These are phyloP conservation scores for Trichogramma pretiosum DNA, from an alignment of 1,140 invertebrate genomes.

Conservation along the genomic window DNA sequence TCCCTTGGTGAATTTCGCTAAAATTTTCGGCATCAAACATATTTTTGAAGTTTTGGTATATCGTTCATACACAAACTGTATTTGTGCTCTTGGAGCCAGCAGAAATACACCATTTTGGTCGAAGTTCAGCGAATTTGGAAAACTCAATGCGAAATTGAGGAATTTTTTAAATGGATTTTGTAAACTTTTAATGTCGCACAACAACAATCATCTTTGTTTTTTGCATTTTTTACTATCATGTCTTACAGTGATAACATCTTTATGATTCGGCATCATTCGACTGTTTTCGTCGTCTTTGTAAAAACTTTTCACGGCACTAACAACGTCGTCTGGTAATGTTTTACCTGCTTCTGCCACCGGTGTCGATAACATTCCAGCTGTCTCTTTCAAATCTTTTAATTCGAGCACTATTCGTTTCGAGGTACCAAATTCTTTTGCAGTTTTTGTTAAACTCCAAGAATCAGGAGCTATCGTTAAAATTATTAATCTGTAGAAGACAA, in stretches of 20 bases:
- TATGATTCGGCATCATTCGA: neutral
- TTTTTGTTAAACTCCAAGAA: neutral
- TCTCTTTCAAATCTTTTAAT: constrained; percentile 1
- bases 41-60: constrained; percentile 20
- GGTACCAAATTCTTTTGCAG: constrained; percentile 1
- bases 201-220: neutral
- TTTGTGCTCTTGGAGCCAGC: constrained; percentile 17
- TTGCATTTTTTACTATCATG: constrained; percentile 1
- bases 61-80: constrained; percentile 15
- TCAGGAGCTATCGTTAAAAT: neutral
- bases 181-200: neutral
- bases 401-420: neutral
- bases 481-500: neutral
- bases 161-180: neutral
- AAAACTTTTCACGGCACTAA: neutral
- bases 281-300: constrained; percentile 3
- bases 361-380: neutral
- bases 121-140: constrained; percentile 17
- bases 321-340: neutral
- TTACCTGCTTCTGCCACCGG: neutral
- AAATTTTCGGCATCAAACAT: constrained; percentile 14
- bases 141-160: neutral
- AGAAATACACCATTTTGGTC: constrained; percentile 17
- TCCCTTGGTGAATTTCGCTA: neutral
- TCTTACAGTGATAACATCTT: constrained; percentile 4